phyloP scores from a whole-genome alignment of 2,888 invertebrate species.

The Nesidiocoris tenuis region DNA sequence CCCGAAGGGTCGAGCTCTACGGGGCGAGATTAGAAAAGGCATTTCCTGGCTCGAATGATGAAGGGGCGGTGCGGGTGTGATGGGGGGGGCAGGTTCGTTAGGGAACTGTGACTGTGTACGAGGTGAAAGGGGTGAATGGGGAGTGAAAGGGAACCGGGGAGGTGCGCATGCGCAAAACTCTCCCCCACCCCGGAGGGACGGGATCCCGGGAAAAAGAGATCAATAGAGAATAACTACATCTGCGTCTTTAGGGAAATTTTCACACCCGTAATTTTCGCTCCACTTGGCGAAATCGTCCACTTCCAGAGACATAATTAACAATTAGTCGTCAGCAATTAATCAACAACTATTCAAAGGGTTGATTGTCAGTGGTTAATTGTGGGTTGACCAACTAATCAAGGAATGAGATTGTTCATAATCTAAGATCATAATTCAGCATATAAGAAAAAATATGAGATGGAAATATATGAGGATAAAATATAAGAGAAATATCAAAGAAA shows the following conservation, averaged over 20 bases:
- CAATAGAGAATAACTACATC: constrained; percentile 43
- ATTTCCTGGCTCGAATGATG: neutral
- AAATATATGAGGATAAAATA: too few relatives aligned
- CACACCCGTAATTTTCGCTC: constrained; percentile 32
- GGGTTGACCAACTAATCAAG: too few relatives aligned
- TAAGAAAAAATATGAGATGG: too few relatives aligned
- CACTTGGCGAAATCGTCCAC: neutral
- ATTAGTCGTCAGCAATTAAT: too few relatives aligned
- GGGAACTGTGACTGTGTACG: neutral
- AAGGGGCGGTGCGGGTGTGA: neutral
- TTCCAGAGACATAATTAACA: neutral
- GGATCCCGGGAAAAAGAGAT: constrained; percentile 34
- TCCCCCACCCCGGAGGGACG: constrained; percentile 1
- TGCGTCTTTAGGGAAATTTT: constrained; percentile 42
- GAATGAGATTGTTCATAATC: too few relatives aligned
- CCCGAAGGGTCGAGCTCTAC: neutral
- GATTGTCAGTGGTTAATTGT: too few relatives aligned
- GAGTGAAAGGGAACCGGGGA: constrained; percentile 1
- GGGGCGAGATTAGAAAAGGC: neutral
- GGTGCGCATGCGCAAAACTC: constrained; percentile 21
- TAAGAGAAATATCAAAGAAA: too few relatives aligned
- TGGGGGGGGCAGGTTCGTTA: constrained; percentile 18
- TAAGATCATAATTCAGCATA: too few relatives aligned
- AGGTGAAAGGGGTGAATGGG: neutral
- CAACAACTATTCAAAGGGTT: too few relatives aligned